Evolutionary conservation across 2,888 invertebrate genomes (phyloP).

Genomic region (Heteropelma amictum): DNA sequence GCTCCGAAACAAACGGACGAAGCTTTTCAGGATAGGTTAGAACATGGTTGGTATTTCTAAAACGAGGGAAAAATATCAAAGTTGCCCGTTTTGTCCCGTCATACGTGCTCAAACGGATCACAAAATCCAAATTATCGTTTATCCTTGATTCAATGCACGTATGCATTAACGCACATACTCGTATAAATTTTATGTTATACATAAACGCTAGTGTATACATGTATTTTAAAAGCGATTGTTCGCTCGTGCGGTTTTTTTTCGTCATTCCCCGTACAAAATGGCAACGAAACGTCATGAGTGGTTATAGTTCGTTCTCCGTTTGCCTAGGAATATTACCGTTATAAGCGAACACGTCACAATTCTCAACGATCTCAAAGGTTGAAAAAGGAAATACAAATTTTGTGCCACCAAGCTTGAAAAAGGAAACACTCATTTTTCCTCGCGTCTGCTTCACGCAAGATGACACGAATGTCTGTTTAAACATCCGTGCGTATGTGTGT

Average conservation of each 20-base stretch:
- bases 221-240: neutral
- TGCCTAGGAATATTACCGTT: slow-evolving; percentile 12
- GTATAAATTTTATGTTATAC: neutral
- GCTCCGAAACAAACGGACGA: slow-evolving; percentile 35
- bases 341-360: neutral
- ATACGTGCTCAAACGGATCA: too few species aligned
- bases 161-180: too few species aligned
- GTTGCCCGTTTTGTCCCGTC: neutral
- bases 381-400: too few species aligned
- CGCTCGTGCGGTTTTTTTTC: slow-evolving; percentile 18
- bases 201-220: neutral
- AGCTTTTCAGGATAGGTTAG: slow-evolving; percentile 49
- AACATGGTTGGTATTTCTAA: slow-evolving; percentile 30
- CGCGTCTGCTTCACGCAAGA: neutral
- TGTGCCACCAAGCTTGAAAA: too few species aligned
- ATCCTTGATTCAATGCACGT: neutral
- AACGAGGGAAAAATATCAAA: slow-evolving; percentile 18
- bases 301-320: slow-evolving; percentile 2
- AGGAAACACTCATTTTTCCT: neutral
- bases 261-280: slow-evolving; percentile 56
- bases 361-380: too few species aligned
- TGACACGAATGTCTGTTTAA: neutral
- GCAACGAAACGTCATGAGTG: slow-evolving; percentile 55
- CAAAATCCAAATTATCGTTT: neutral
- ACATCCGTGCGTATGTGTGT: neutral